Percentiles rank a stretch among this genome's conserved stretches.
Evolutionary conservation across 2,797 vertebrate genomes (phyloP).

Genomic region (Sebastes trivittatus): DNA sequence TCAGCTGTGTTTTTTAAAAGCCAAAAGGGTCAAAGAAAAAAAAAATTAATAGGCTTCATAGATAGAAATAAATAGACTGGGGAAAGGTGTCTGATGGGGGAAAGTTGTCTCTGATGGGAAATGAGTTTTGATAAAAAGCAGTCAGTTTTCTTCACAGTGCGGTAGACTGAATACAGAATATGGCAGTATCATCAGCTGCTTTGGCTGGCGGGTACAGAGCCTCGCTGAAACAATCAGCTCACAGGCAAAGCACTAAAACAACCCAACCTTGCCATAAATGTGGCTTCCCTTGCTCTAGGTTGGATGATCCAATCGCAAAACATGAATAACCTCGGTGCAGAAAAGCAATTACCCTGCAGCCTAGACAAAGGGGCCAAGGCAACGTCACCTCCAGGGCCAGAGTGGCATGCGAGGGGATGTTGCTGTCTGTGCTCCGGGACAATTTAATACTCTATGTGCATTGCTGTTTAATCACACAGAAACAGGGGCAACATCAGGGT

Average conservation of each 20-base stretch:
- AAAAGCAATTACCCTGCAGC: constrained; percentile 73
- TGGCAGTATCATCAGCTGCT: constrained; percentile 15
- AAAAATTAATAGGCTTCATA: constrained; percentile 58
- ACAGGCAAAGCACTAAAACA: constrained; percentile 61
- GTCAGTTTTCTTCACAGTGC: constrained; percentile 47
- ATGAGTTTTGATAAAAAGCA: constrained; percentile 68
- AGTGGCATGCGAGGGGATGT: constrained; percentile 19
- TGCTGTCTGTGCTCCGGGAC: constrained; percentile 29
- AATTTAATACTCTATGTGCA: constrained; percentile 51
- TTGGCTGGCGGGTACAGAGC: constrained; percentile 36
- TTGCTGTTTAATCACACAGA: constrained; percentile 51
- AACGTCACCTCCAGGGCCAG: constrained; percentile 39
- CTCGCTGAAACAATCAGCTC: constrained; percentile 66
- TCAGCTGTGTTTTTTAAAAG: constrained; percentile 61
- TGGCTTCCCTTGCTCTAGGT: constrained; percentile 52
- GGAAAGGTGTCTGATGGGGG: constrained; percentile 56
- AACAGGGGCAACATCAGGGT: neutral
- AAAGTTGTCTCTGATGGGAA: constrained; percentile 59
- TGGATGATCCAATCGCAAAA: constrained; percentile 63
- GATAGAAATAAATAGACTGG: constrained; percentile 61
- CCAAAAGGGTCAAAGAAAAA: constrained; percentile 54
- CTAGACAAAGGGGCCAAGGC: constrained; percentile 48
- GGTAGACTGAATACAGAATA: constrained; percentile 47
- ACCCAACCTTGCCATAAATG: constrained; percentile 55
- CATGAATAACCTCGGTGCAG: constrained; percentile 63